Evolutionary conservation across 2,888 invertebrate genomes (phyloP), one percentile per base, ranked within the genome.

Genomic region (Nudaria mundana): DNA sequence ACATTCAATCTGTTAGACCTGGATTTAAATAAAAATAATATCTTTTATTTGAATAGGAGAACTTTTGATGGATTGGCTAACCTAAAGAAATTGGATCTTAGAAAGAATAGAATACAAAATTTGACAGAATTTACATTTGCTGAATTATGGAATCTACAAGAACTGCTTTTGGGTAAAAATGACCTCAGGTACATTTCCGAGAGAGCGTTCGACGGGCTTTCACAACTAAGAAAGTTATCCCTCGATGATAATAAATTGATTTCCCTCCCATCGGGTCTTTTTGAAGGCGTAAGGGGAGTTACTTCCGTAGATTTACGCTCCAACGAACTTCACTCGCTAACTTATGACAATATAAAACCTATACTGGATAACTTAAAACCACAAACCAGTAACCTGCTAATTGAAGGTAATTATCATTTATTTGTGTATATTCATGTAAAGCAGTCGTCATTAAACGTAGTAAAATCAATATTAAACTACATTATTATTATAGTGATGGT

Each of bases 371-470:
- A 94, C 81, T 91, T 96, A 78, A 93, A 93, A 81, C 93, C 94
- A 65, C 90, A 84, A 60, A 92, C 92, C 69, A 93, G 94, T 76
- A 92, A 93, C 89, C 91, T 96, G 73, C 91, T 93, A 63, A 85
- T 95, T 47, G 93, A 93, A 90, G 94, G 95, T 95, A 88, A 82
- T 76, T n/a, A n/a, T n/a, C n/a, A n/a, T n/a, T n/a, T n/a, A n/a
- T n/a, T n/a, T n/a, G n/a, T n/a, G n/a, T n/a, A n/a, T n/a, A n/a
- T n/a, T n/a, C n/a, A n/a, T n/a, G n/a, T n/a, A n/a, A n/a, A n/a
- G n/a, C n/a, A n/a, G n/a, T n/a, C n/a, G n/a, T n/a, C n/a, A 76
- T 77, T 72, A 76, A 81, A 76, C 66, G 68, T 72, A 76, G 64
- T 54, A 72, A 72, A 76, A 77, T n/a, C n/a, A n/a, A n/a, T n/a